Base-by-base conservation (phyloP, 2,797 vertebrate species). In the Acanthurus tractus region DNA sequence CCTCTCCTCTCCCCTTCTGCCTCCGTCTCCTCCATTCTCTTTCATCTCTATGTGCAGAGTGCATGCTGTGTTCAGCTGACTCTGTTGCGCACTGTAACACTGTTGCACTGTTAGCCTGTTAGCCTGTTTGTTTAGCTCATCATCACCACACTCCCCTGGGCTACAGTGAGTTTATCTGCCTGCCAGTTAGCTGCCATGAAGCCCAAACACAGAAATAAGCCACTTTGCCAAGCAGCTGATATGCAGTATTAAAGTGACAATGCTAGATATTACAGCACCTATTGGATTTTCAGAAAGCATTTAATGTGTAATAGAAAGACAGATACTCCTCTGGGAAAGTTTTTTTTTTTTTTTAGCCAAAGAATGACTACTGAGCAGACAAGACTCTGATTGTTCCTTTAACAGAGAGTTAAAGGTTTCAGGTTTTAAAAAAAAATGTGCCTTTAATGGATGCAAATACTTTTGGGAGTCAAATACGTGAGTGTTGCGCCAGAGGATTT, bases 41-140 rank as follows among this genome's bases (percentile, higher is more conserved):
- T 22, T 49, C 42, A 18, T 49, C 62, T 38, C 67, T 59, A 45
- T 78, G 79, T 55, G 38, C 62, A 64, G 62, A 79, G 66, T 78
- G 70, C 83, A 80, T 14, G 76, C 81, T 79, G 82, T 44, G 69
- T 82, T 85, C 77, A 78, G 84, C 78, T 71, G 72, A 63, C 78
- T 75, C 61, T 0, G 53, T 55, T 76, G 64, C 59, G 62, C 59
- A 73, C 74, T 65, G 75, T 54, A 48, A 25, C 25, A 42, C 58
- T 49, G 63, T 72, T 50, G 79, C 53, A 44, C 63, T 20, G 78
- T 84, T 88, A 86, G 84, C 67, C 83, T 54, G 78, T 71, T 86
- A 83, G 84, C 88, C 59, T 89, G 89, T 92, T 91, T 86, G 90
- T 87, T 91, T 88, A 87, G 87, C 83, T 93, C 88, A 87, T 91